Evolutionary conservation across 2,797 vertebrate genomes (phyloP).

Genomic region (Cephalopachus bancanus): DNA sequence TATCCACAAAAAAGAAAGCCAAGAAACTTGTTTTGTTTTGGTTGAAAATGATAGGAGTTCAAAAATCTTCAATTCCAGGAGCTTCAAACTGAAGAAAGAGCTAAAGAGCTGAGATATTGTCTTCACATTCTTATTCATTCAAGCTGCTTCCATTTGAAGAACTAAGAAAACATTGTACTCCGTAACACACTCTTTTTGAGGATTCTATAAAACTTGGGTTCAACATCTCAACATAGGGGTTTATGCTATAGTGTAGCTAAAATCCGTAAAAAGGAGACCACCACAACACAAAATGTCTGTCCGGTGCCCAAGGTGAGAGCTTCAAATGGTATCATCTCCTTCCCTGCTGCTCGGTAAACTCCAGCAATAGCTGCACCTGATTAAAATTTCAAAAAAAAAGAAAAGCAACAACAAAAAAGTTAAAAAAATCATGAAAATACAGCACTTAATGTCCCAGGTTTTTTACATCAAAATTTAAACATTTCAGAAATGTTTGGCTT

Average conservation of each 20-base stretch:
- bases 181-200: not conserved
- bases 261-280: slow-evolving; percentile 96
- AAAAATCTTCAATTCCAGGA: slow-evolving; percentile 24
- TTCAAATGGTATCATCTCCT: slow-evolving; percentile 96
- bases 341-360: slow-evolving; percentile 97
- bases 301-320: slow-evolving; percentile 96
- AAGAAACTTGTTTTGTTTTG: slow-evolving; percentile 1
- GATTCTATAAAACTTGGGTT: slow-evolving; percentile 3
- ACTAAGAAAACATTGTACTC: slow-evolving; percentile 34
- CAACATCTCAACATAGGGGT: rapidly evolving
- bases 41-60: slow-evolving; percentile 1
- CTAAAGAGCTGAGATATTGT: not conserved
- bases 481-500: not conserved
- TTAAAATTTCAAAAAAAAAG: slow-evolving; percentile 13
- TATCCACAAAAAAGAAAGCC: not conserved
- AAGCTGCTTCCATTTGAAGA: slow-evolving; percentile 51
- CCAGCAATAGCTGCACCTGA: slow-evolving; percentile 97
- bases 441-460: slow-evolving; percentile 48
- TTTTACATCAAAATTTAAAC: slow-evolving; percentile 48
- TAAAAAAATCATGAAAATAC: slow-evolving; percentile 42
- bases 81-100: not conserved
- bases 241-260: slow-evolving; percentile 95
- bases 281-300: slow-evolving; percentile 95
- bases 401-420: not conserved
- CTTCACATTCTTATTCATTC: slow-evolving; percentile 1